Percentiles rank a stretch among this genome's conserved stretches.
Conservation (phyloP, 30 jellyfish, hydroid and myxozoan genomes). For the Catostylus mosaicus region DNA sequence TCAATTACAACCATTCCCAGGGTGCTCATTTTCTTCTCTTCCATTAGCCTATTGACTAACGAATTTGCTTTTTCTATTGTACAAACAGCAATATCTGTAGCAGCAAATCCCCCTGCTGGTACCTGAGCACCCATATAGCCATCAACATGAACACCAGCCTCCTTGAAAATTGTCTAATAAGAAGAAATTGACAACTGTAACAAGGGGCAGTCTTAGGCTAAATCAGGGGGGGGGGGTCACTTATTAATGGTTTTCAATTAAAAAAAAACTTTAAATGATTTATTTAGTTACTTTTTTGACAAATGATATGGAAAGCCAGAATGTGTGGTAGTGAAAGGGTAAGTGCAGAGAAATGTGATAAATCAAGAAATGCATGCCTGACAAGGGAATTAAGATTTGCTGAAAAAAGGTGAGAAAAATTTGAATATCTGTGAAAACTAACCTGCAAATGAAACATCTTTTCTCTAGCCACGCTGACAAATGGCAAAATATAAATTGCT, state of each 20-base stretch:
- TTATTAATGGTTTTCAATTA: too few relatives aligned
- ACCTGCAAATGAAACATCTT: slow-evolving; percentile 87
- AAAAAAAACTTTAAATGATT: too few relatives aligned
- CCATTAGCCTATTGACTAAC: slow-evolving; percentile 82
- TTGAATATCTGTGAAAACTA: neutral
- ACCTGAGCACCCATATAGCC: slow-evolving; percentile 93
- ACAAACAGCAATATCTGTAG: slow-evolving; percentile 89
- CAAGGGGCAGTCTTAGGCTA: too few relatives aligned
- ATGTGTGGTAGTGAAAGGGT: too few relatives aligned
- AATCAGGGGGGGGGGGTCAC: too few relatives aligned
- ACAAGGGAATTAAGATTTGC: too few relatives aligned
- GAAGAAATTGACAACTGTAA: too few relatives aligned
- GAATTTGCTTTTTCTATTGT: slow-evolving; percentile 97
- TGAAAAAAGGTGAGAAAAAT: too few relatives aligned
- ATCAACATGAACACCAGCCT: slow-evolving; percentile 76
- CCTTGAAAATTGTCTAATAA: slow-evolving; percentile 64
- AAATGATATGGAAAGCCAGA: too few relatives aligned
- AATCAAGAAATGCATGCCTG: too few relatives aligned
- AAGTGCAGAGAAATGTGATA: too few relatives aligned
- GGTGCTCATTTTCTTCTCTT: slow-evolving; percentile 67
- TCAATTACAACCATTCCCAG: slow-evolving; percentile 80
- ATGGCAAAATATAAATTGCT: slow-evolving; percentile 90
- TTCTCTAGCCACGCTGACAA: slow-evolving; percentile 97
- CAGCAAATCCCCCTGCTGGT: slow-evolving; percentile 85
- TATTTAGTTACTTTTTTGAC: too few relatives aligned